Evolutionary conservation across 1,140 invertebrate genomes (phyloP).

Genomic region (Drosophila parvula): DNA sequence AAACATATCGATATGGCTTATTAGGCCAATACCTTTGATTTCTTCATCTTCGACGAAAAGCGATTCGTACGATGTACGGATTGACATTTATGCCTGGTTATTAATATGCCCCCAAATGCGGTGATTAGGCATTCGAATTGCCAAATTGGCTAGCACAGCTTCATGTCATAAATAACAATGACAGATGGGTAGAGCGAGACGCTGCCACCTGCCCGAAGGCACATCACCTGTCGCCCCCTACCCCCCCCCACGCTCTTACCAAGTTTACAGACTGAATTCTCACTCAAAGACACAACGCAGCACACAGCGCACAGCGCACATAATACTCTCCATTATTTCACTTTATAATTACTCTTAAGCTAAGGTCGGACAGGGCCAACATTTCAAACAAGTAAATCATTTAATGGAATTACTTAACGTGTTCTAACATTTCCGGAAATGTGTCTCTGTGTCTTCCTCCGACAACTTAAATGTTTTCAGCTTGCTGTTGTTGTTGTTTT

Average conservation of each 20-base stretch:
- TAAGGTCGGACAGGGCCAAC: neutral
- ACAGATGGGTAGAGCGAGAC: neutral
- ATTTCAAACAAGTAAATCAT: constrained; percentile 2
- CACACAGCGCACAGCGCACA: neutral
- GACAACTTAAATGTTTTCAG: constrained; percentile 1
- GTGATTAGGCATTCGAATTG: constrained; percentile 15
- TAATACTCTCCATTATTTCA: neutral
- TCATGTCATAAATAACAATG: constrained; percentile 15
- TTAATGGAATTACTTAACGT: neutral
- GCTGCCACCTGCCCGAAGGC: too few species aligned
- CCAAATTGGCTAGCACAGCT: constrained; percentile 8
- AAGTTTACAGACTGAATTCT: neutral
- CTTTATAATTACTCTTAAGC: constrained; percentile 6
- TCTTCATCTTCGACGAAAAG: constrained; percentile 1
- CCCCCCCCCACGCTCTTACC: neutral
- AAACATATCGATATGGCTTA: constrained; percentile 57
- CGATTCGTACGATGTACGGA: neutral
- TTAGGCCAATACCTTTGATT: constrained; percentile 52
- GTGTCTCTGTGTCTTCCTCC: neutral
- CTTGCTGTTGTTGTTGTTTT: neutral
- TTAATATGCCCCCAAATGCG: constrained; percentile 6
- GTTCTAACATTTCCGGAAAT: neutral
- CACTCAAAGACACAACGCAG: too few species aligned
- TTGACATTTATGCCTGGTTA: constrained; percentile 17
- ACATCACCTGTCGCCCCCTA: too few species aligned